Percentiles rank a stretch among this genome's conserved stretches.
phyloP scores from a whole-genome alignment of 2,888 invertebrate genomes.

The Cerastoderma edule region DNA sequence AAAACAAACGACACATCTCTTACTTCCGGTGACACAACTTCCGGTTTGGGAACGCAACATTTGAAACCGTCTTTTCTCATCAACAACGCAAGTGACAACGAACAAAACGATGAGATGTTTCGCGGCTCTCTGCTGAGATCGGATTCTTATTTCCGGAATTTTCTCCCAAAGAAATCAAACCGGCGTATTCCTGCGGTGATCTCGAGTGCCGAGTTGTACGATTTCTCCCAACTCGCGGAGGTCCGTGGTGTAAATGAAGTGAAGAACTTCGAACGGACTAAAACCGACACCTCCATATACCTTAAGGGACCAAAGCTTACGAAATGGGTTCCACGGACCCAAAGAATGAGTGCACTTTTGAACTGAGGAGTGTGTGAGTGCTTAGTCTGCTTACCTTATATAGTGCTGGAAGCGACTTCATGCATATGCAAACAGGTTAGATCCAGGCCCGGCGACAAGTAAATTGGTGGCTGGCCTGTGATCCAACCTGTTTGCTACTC shows the following conservation, averaged over 20 bases:
- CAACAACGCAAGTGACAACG: neutral
- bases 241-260: slow-evolving; percentile 21
- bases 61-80: slow-evolving; percentile 17
- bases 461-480: too few relatives aligned
- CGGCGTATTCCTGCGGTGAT: slow-evolving; percentile 35
- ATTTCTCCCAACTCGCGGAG: slow-evolving; percentile 47
- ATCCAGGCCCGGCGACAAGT: too few relatives aligned
- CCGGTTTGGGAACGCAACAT: slow-evolving; percentile 11
- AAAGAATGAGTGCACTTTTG: slow-evolving; percentile 31
- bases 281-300: slow-evolving; percentile 42
- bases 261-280: slow-evolving; percentile 38
- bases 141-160: slow-evolving; percentile 20
- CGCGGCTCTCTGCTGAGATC: neutral
- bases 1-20: neutral
- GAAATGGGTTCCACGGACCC: slow-evolving; percentile 44
- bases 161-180: slow-evolving; percentile 29
- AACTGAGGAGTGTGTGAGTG: too few relatives aligned
- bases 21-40: neutral
- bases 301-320: slow-evolving; percentile 29
- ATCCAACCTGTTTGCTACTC: too few relatives aligned
- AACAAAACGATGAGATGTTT: neutral
- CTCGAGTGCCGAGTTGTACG: slow-evolving; percentile 50
- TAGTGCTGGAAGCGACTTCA: too few relatives aligned
- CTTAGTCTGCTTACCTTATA: too few relatives aligned
- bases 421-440: too few relatives aligned